A percentile compares a stretch with the other conserved stretches of the same genome.
These are phyloP conservation scores for Oreamnos americanus DNA, from an alignment of 2,113 vertebrate species.

Conservation along the genomic window DNA sequence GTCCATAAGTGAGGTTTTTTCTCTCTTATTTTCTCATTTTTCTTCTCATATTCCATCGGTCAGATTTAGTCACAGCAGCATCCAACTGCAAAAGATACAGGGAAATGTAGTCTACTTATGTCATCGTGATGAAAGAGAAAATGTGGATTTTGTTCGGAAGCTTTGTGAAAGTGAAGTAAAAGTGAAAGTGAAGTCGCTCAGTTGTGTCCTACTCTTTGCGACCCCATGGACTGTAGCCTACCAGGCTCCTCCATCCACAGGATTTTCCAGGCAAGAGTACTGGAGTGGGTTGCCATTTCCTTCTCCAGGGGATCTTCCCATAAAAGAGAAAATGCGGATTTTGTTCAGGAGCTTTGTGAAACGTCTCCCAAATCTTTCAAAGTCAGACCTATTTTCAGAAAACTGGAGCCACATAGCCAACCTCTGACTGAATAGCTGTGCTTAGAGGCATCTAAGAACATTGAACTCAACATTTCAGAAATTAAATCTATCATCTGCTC, in stretches of 20 bases:
- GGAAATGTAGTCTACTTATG: neutral
- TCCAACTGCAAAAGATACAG: neutral
- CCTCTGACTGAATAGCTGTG: neutral
- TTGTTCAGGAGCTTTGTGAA: conserved; percentile 2
- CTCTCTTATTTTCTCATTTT: neutral
- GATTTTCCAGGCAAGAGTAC: no score
- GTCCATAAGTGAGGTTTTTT: neutral
- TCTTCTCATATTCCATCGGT: neutral
- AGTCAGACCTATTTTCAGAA: neutral
- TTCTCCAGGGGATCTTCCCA: no score
- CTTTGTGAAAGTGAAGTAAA: neutral
- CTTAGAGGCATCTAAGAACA: neutral
- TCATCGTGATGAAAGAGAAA: neutral
- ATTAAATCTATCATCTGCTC: neutral
- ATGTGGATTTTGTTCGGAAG: neutral
- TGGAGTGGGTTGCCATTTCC: no score
- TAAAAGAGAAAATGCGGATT: neutral
- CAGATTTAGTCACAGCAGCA: neutral
- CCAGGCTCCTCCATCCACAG: no score
- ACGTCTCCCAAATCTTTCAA: neutral
- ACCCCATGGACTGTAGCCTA: no score
- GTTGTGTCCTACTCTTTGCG: fast-evolving
- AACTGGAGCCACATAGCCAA: neutral
- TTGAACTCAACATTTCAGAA: neutral
- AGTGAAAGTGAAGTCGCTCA: no score